A percentile compares a stretch with the other conserved stretches of the same genome.
Conservation (phyloP, 2,113 vertebrate species). For the Carassius auratus region DNA sequence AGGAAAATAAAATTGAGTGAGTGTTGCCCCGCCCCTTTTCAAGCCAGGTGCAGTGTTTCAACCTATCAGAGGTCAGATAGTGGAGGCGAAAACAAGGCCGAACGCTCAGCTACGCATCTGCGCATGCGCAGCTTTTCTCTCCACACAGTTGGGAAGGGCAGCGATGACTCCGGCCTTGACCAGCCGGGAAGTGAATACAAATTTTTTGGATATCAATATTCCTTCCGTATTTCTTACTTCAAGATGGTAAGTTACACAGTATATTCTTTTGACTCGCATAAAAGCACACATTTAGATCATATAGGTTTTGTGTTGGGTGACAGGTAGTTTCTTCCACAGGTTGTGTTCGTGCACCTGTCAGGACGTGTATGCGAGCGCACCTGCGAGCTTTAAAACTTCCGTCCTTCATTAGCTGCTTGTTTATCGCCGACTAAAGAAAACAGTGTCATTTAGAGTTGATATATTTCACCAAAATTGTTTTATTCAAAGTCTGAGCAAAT, state of each 20-base stretch:
- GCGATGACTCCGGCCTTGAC: conserved; percentile 57
- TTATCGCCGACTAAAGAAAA: background rate
- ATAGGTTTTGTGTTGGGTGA: background rate
- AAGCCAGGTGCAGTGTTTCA: conserved; percentile 35
- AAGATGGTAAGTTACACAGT: conserved; percentile 51
- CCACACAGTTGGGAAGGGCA: conserved; percentile 50
- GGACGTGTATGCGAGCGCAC: background rate
- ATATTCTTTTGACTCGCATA: background rate
- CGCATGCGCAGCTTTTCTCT: conserved; percentile 54
- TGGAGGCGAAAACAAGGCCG: conserved; percentile 55
- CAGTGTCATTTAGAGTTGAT: background rate
- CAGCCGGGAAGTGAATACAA: conserved; percentile 27
- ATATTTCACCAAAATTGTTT: background rate
- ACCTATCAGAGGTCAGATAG: conserved; percentile 14
- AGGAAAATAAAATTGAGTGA: background rate
- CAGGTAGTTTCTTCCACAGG: background rate
- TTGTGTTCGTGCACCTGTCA: conserved; percentile 44
- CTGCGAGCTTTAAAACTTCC: conserved; percentile 16
- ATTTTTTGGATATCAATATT: conserved; percentile 14
- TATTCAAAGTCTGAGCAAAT: background rate
- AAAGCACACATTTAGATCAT: background rate
- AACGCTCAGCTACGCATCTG: conserved; percentile 37
- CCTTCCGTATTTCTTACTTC: background rate
- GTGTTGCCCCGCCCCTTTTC: conserved; percentile 52
- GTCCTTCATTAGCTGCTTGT: background rate